Conservation (phyloP, 2,797 vertebrate genomes). For the Catharus ustulatus region DNA sequence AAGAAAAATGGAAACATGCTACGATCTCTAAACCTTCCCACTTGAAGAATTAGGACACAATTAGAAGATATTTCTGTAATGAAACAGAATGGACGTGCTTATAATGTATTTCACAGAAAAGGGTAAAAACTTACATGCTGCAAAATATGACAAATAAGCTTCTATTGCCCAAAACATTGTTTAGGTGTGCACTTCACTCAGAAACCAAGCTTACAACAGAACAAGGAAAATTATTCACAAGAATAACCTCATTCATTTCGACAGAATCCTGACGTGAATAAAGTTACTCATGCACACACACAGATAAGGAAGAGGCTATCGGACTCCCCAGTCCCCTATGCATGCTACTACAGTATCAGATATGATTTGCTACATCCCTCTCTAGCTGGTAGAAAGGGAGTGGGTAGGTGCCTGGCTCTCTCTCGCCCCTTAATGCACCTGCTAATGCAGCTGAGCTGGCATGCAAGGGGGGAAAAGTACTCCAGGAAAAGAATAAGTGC, state of each 20-base stretch:
- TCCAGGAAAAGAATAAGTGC: background rate
- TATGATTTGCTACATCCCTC: background rate
- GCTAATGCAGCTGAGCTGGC: background rate
- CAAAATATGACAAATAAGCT: background rate
- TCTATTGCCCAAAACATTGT: background rate
- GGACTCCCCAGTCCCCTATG: background rate
- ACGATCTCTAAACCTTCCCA: background rate
- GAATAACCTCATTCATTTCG: background rate
- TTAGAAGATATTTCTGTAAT: background rate
- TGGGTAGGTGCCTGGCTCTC: background rate
- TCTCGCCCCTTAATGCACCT: background rate
- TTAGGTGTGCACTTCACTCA: background rate
- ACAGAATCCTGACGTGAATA: background rate
- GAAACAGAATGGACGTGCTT: background rate
- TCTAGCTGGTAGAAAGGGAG: background rate
- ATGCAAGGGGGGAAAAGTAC: background rate
- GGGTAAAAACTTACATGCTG: background rate
- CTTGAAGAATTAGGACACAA: background rate
- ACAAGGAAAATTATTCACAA: background rate
- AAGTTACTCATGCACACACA: background rate
- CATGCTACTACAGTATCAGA: background rate
- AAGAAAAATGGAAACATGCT: background rate
- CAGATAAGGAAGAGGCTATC: background rate
- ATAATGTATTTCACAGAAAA: background rate
- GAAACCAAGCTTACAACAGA: background rate